These are phyloP conservation scores for Paracentrotus lividus DNA, from an alignment of 53 echinoderm and acorn worm species.

Conservation along the genomic window DNA sequence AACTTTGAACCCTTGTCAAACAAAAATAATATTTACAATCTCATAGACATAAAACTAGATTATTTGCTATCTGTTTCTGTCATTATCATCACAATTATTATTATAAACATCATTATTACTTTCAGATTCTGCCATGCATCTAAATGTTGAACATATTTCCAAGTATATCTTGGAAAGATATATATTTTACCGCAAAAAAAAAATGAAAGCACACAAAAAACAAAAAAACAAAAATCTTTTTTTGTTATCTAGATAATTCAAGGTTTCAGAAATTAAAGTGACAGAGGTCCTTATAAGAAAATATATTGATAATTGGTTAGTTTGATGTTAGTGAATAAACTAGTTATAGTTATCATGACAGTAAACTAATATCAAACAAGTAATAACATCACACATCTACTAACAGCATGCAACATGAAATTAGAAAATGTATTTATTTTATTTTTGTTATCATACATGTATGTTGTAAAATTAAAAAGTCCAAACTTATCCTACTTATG, in stretches of 20 bases:
- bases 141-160: background rate
- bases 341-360: slow-evolving; percentile 3
- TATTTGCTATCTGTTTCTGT: too few species aligned
- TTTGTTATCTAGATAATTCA: background rate
- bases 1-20: background rate
- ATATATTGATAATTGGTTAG: slow-evolving; percentile 39
- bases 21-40: background rate
- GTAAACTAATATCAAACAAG: slow-evolving; percentile 4
- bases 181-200: too few species aligned
- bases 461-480: too few species aligned
- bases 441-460: too few species aligned
- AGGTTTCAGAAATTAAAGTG: background rate
- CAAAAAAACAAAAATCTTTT: too few species aligned
- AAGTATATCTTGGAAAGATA: too few species aligned
- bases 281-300: slow-evolving; percentile 11
- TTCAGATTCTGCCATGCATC: background rate
- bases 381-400: background rate
- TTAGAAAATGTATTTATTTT: background rate
- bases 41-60: too few species aligned
- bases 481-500: too few species aligned
- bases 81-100: too few species aligned
- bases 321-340: slow-evolving; percentile 37
- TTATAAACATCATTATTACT: background rate
- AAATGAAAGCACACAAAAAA: too few species aligned
- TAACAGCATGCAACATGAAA: slow-evolving; percentile 1